Conservation (phyloP, 2,888 invertebrate species). For the Latheticus oryzae region DNA sequence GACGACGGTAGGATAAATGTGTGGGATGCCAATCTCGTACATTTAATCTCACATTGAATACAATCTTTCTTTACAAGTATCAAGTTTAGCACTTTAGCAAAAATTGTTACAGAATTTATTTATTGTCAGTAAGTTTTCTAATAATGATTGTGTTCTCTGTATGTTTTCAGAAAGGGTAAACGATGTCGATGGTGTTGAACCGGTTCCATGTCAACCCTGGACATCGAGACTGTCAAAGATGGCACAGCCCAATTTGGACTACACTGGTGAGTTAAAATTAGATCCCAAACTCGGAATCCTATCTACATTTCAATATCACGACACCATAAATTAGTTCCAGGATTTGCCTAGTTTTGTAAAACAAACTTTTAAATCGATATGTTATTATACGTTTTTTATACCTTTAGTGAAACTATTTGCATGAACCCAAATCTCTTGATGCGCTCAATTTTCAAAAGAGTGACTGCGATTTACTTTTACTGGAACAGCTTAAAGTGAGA, state of each 20-base stretch:
- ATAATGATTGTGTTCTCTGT: conserved; percentile 8
- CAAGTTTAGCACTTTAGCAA: conserved; percentile 8
- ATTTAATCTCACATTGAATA: conserved; percentile 7
- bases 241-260: conserved; percentile 95
- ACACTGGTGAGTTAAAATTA: conserved; percentile 73
- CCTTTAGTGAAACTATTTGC: no score
- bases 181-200: conserved; percentile 77
- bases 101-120: conserved; percentile 10
- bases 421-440: no score
- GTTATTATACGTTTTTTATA: no score
- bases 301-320: no score
- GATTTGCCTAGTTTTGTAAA: no score
- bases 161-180: conserved; percentile 75
- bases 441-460: no score
- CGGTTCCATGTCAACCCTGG: conserved; percentile 87
- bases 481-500: conserved; percentile 10
- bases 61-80: conserved; percentile 1
- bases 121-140: conserved; percentile 8
- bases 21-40: conserved; percentile 15
- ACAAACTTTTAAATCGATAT: no score
- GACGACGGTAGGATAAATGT: conserved; percentile 7
- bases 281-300: no score
- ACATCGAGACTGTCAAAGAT: conserved; percentile 90
- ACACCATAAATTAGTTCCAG: no score
- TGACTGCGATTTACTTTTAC: conserved; percentile 22